A percentile compares a stretch with the other conserved stretches of the same genome.
Evolutionary conservation across 2,797 vertebrate genomes (phyloP).

Genomic region (Dryobates pubescens): DNA sequence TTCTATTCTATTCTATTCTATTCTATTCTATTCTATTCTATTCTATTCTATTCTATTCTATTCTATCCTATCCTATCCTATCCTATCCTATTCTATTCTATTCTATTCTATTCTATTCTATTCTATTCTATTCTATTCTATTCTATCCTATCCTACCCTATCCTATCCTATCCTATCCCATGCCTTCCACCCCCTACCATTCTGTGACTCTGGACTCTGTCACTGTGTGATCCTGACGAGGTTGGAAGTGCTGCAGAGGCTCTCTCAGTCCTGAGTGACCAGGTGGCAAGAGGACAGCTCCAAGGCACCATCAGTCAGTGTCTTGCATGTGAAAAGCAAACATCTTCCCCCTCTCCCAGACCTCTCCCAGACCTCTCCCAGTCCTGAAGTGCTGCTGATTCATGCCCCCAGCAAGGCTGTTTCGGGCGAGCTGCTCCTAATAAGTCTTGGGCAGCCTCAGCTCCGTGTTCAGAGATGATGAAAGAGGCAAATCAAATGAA

Average conservation of each 20-base stretch:
- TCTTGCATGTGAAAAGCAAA: not conserved
- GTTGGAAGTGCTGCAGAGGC: not conserved
- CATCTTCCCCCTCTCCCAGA: not conserved
- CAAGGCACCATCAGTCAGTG: not conserved
- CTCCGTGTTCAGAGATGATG: not conserved
- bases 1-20: too few relatives aligned
- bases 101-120: too few relatives aligned
- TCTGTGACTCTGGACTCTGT: too few relatives aligned
- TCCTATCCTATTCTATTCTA: too few relatives aligned
- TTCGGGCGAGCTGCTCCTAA: not conserved
- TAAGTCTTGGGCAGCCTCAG: slow-evolving; percentile 17
- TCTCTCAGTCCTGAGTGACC: not conserved
- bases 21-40: too few relatives aligned
- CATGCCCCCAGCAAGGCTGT: not conserved
- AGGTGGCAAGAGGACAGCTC: not conserved
- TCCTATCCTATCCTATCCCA: too few relatives aligned
- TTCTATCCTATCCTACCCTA: too few relatives aligned
- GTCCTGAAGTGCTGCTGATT: not conserved
- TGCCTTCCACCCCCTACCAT: too few relatives aligned
- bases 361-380: not conserved
- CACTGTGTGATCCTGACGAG: not conserved
- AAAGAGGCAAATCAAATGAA: slow-evolving; percentile 38
- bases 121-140: too few relatives aligned
- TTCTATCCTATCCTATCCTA: too few relatives aligned
- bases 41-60: too few relatives aligned